Evolutionary conservation across 2,797 vertebrate genomes (phyloP).

Genomic region (Coccyzus lansbergi): DNA sequence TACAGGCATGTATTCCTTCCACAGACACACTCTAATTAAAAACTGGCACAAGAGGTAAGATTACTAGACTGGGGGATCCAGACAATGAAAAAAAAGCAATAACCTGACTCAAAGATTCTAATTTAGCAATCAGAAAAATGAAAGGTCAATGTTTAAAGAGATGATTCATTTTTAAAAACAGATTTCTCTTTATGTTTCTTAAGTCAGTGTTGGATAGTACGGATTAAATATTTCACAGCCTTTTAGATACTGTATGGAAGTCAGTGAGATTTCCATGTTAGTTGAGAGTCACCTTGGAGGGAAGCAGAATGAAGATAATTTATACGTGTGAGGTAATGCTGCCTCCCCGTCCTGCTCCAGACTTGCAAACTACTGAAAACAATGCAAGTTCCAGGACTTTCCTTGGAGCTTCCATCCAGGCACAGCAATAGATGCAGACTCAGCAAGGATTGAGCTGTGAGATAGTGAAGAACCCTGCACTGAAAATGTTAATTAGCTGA

Average conservation of each 20-base stretch:
- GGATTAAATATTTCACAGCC: neutral
- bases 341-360: neutral
- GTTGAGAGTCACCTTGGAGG: neutral
- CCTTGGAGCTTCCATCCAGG: neutral
- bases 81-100: neutral
- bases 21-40: neutral
- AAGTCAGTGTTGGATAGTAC: neutral
- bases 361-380: neutral
- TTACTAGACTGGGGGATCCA: neutral
- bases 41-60: neutral
- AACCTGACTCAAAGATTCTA: neutral
- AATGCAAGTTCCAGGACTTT: neutral
- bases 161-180: neutral
- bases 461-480: neutral
- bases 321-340: neutral
- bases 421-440: neutral
- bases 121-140: neutral
- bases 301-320: neutral
- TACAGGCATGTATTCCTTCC: neutral
- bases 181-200: neutral
- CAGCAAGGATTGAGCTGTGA: accelerated
- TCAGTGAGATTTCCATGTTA: neutral
- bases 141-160: neutral
- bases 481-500: neutral
- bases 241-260: neutral